Evolutionary conservation across 2,113 vertebrate species (phyloP).

Genomic region (Pollimyrus isidori): DNA sequence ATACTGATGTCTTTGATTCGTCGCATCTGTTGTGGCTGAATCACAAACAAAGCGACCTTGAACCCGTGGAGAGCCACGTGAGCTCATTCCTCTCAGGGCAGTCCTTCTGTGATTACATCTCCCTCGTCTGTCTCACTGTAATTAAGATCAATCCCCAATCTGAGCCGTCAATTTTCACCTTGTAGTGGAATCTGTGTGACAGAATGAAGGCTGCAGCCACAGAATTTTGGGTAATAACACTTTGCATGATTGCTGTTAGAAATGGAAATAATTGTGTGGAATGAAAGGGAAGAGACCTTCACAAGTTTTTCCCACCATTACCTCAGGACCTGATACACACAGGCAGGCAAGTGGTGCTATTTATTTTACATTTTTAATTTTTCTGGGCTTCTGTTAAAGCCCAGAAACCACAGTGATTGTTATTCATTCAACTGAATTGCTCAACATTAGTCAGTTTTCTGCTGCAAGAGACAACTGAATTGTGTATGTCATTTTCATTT

Average conservation of each 20-base stretch:
- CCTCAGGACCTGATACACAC: not conserved
- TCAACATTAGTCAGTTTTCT: not conserved
- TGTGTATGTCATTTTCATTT: not conserved
- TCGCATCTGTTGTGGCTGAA: not conserved
- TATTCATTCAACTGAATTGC: not conserved
- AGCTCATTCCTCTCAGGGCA: not conserved
- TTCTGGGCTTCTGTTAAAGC: not conserved
- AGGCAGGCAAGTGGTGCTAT: not conserved
- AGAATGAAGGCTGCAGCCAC: not conserved
- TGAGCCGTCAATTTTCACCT: conserved; percentile 14
- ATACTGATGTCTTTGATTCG: not conserved
- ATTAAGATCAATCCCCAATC: not conserved
- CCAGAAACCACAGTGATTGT: not conserved
- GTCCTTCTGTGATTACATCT: not conserved
- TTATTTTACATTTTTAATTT: not conserved
- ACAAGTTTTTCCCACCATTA: not conserved
- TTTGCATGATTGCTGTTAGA: not conserved
- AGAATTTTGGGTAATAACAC: not conserved
- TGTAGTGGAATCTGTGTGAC: not conserved
- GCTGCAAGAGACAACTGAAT: not conserved
- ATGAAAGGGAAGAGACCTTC: not conserved
- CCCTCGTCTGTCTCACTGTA: not conserved
- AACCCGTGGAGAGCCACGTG: not conserved
- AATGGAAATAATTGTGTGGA: not conserved
- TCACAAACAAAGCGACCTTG: not conserved